Base-by-base conservation (phyloP, 2,113 vertebrate species). In the Syrrhaptes paradoxus region DNA sequence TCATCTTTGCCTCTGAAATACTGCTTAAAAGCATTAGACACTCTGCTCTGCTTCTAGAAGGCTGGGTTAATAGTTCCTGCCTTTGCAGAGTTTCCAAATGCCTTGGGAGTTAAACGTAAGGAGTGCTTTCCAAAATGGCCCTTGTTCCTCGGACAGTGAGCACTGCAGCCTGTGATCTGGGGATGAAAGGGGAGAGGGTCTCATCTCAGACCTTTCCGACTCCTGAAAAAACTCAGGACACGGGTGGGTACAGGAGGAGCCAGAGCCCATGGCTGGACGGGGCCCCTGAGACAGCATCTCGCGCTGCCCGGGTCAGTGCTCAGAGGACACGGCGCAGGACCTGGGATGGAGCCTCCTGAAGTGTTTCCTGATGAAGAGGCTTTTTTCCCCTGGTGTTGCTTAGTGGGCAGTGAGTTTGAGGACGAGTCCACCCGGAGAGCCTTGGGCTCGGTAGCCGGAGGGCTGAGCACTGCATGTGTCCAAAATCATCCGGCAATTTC, bases 21-120 rank as follows among this genome's bases (percentile, higher is more conserved):
- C 79, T 74, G 68, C 68, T 95, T 89, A 70, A 89, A 89, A 79
- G 54, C 15, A 0, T 80, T 36, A 66, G 49, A 78, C 9, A 12
- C 55, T 58, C 65, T 90, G n/a, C 46, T 77, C 26, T 51, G 80
- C 89, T 89, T 75, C 82, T 85, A 79, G 90, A 97, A 97, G 92
- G 32, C 24, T 73, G 32, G 58, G 78, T 75, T 81, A 91, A 93
- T 81, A 91, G 91, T 78, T 92, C 80, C 65, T 89, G 54, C 36
- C 58, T 80, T 80, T 71, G 49, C 49, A 61, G 62, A 76, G 43
- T 55, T 83, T 65, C 65, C 5, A 4, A 68, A 71, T 49, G 52
- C 41, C 51, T 0, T 80, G 87, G 58, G 71, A 95, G 54, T 84
- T 68, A 75, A 84, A 68, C 34, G 45, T 38, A 26, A 78, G 61